Evolutionary conservation across 2,797 vertebrate species (phyloP), one percentile per base, ranked within the genome.

Genomic region (Sarcophilus harrisii): DNA sequence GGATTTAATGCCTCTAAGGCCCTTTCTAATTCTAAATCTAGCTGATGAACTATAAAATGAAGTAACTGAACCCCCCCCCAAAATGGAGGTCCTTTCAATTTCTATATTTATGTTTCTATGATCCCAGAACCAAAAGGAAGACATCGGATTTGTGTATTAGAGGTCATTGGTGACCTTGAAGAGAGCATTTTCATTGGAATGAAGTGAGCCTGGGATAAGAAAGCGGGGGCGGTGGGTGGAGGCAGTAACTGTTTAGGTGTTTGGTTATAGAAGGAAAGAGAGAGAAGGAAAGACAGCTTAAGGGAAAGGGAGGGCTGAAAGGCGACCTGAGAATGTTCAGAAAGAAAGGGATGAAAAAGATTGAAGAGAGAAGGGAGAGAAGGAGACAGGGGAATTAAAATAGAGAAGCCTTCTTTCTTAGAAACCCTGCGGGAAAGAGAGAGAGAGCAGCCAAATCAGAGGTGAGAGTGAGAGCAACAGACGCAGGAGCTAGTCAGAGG

Each of bases 191-290:
- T 81, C 14, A 24, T n/a, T 29, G 9, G 18, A 81, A 21, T 45
- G 73, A 66, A 66, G 66, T 81, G n/a, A 81, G 18, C 66, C n/a
- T 38, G 73, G 38, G 73, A 81, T 81, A 90, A 66, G 95, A 95
- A 92, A 91, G 92, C 59, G 92, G 89, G 96, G 92, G 97, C 97
- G 96, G 96, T 95, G 90, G 27, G 94, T 95, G 93, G 73, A 81
- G 38, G 73, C 8, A 54, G 93, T 97, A 52, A 97, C 97, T 97
- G 97, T 98, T 98, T 98, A 97, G 95, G 95, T 95, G 73, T 93
- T 97, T 98, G 97, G 97, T 96, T 97, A 98, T 90, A 58, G 92
- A n/a, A n/a, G n/a, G n/a, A n/a, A n/a, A n/a, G 95, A 96, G 96
- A 96, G 95, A 96, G 90, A 93, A 97, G 96, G 94, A 55, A 95